Evolutionary conservation across 2,888 invertebrate species (phyloP), one percentile per base, ranked within the genome.

Genomic region (Ypsolopha scabrella): DNA sequence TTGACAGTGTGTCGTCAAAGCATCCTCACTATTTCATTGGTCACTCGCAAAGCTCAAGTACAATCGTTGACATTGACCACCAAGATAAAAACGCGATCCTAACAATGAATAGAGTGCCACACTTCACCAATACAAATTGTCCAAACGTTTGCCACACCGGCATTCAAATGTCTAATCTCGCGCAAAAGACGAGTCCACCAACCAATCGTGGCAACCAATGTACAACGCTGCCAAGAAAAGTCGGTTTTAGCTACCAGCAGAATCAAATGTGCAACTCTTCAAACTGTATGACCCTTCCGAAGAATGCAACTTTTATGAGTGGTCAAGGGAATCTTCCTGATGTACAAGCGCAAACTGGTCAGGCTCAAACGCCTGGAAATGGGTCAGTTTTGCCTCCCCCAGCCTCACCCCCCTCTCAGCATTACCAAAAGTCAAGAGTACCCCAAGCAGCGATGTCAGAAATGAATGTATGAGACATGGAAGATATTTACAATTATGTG

Each of bases 391-490:
- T 73, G 11, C 70, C 60, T 52, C 70, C 75, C 49, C 75, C 79
- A 45, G 80, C 76, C 7, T 88, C 78, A 57, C 89, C 80, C 64
- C 75, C 75, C 1, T 64, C 75, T 1, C 78, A 79, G 37, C 79
- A 82, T 58, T 85, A 72, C 9, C 90, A 90, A 71, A 88, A 81
- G 58, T 77, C 85, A 7, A 70, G 91, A 65, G 90, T 93, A 59
- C 93, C 93, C 44, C 93, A 93, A 75, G 94, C 94, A 54, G 93
- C 94, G 13, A 94, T 94, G 88, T 94, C 93, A 57, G 95, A 95
- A 81, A 95, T 95, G 94, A 90, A 94, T 68, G 95, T 95, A 91
- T 95, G 94, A 95, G 87, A 87, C 60, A 87, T 85, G 77, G 86
- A 86, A 62, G 86, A 86, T 86, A 86, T 86, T 86, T 86, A 86